phyloP scores from a whole-genome alignment of 2,888 invertebrate species.

The Parnassius glacialis region DNA sequence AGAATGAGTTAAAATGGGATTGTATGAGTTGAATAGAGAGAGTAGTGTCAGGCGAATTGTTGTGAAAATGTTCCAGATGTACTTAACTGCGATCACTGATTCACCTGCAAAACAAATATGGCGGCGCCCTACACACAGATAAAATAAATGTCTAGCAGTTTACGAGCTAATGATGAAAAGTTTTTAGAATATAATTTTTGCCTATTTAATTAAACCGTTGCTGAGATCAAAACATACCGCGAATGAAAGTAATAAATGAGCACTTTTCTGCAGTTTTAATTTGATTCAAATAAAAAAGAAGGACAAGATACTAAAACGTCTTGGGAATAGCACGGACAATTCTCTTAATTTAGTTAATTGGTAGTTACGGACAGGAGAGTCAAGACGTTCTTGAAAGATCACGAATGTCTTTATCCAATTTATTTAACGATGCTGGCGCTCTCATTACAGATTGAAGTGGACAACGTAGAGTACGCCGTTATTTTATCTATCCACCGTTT shows the following conservation, averaged over 20 bases:
- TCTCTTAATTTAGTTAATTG: slow-evolving; percentile 81
- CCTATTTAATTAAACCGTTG: no score
- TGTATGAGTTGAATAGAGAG: no score
- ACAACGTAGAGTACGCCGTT: slow-evolving; percentile 32
- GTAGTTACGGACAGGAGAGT: slow-evolving; percentile 75
- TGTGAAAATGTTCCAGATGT: no score
- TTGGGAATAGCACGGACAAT: slow-evolving; percentile 69
- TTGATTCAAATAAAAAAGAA: slow-evolving; percentile 40
- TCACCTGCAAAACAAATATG: no score
- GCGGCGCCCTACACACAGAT: no score
- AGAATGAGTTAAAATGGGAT: no score
- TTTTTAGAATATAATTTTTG: no score
- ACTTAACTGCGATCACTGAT: no score
- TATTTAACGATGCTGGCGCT: slow-evolving; percentile 77
- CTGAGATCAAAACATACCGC: background rate
- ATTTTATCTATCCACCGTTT: slow-evolving; percentile 15
- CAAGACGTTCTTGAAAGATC: slow-evolving; percentile 78
- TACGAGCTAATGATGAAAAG: no score
- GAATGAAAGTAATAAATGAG: slow-evolving; percentile 4
- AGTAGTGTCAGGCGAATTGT: no score
- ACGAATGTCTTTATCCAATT: slow-evolving; percentile 80
- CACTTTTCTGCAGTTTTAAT: slow-evolving; percentile 12
- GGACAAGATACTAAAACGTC: slow-evolving; percentile 46
- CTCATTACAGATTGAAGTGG: slow-evolving; percentile 75
- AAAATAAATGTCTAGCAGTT: no score